These are phyloP conservation scores for Mylabris phalerata DNA, from an alignment of 1,140 invertebrate species.

Conservation along the genomic window DNA sequence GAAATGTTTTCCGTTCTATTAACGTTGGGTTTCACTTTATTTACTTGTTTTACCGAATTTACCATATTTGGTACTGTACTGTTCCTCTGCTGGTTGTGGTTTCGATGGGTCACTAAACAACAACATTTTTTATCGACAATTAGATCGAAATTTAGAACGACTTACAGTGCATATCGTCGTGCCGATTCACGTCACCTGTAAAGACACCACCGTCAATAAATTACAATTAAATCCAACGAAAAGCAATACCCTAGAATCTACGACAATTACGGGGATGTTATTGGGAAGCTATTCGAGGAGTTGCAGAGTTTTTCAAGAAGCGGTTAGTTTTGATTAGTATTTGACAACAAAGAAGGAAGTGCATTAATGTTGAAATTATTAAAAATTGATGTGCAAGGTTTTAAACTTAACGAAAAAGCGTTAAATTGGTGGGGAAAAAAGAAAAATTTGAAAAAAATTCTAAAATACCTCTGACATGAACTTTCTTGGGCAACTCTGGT, in stretches of 20 bases:
- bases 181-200: conserved; percentile 53
- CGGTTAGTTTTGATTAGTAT: neutral
- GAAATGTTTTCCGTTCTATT: conserved; percentile 61
- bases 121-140: neutral
- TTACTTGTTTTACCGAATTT: conserved; percentile 71
- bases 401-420: too few relatives aligned
- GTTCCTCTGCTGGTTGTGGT: conserved; percentile 68
- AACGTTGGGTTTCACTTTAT: conserved; percentile 79
- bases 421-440: neutral
- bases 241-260: too few relatives aligned
- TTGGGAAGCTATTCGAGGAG: neutral
- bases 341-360: neutral
- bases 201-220: conserved; percentile 38
- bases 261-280: too few relatives aligned
- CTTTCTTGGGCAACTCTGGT: conserved; percentile 94
- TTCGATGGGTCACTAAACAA: conserved; percentile 60
- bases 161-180: conserved; percentile 54
- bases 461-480: conserved; percentile 84
- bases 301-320: conserved; percentile 36
- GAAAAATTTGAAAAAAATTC: conserved; percentile 2
- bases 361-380: too few relatives aligned
- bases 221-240: too few relatives aligned
- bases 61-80: conserved; percentile 56
- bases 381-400: too few relatives aligned
- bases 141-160: conserved; percentile 2